Evolutionary conservation across 2,113 vertebrate genomes (phyloP), one percentile per base, ranked within the genome.

Genomic region (Alethe castanea): DNA sequence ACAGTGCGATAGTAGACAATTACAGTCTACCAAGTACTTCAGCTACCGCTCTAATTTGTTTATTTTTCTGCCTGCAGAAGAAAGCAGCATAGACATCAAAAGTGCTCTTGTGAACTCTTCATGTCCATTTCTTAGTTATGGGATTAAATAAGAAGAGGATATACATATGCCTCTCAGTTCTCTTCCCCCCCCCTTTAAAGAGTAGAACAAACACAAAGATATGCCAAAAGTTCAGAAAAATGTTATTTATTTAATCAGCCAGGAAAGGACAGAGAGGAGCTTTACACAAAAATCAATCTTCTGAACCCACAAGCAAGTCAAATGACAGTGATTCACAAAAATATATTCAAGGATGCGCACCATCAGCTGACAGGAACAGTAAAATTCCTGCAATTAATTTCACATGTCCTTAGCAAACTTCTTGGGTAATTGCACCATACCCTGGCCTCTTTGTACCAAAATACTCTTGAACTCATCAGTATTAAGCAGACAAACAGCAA

Each of bases 151-250:
- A 50, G 31, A 95, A 91, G 42, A 94, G 59, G 66, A 91, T 91
- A 33, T 22, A 87, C 53, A 69, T 42, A 65, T 2, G 12, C 13
- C 66, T 19, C 45, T 56, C 2, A 1, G 35, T 66, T 36, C 57
- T 71, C 52, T 67, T 86, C 33, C 79, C 96, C 79, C 96, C 86
- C 92, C 73, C 94, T 80, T 88, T 38, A 70, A 69, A 54, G 54
- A 64, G 57, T 72, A 97, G 96, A 67, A 88, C 35, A 94, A 94
- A 92, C 35, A 28, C 14, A 76, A 89, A 92, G 47, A 61, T 70
- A 88, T 79, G 80, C 86, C 95, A 95, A 56, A 94, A 82, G 36
- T 67, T 85, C 74, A 89, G 69, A 70, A 82, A 96, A 93, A 89
- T 54, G 12, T 71, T 94, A 71, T 66, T 82, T 88, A 80, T 89